Evolutionary conservation across 2,797 vertebrate genomes (phyloP), one percentile per base, ranked within the genome.

Genomic region (Liasis olivaceus): DNA sequence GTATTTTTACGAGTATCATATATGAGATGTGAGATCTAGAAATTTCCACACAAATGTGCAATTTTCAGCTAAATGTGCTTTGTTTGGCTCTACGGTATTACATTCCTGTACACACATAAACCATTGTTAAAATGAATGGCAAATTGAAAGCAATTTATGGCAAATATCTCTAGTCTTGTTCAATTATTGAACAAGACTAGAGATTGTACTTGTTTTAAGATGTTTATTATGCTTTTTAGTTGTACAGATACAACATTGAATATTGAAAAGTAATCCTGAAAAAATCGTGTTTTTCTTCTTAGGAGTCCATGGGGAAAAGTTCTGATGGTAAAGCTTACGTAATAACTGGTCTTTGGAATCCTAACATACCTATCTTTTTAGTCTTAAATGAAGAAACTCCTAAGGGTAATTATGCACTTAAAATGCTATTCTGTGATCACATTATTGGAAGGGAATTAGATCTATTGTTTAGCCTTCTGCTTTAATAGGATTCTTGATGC

Each of bases 231-330:
- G 56, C 0, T 60, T 87, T 66, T 91, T n/a, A 59, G 36, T 28
- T 91, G 13, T 87, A 54, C 72, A 89, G 60, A 64, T 84, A 92
- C 56, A 54, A 47, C 11, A 1, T 28, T 59, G 8, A 81, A 85
- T 91, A 90, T 88, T 93, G 2, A 85, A 7, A 5, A 62, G 94
- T 20, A 60, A 93, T 12, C 47, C 17, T 26, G 54, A 59, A 89
- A 66, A 92, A 81, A 89, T 92, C 6, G 22, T 89, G 51, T 36
- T 90, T 3, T 93, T 62, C 87, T 94, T 93, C 89, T 31, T 93
- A 99, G 99, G 99, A 99, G 93, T 99, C 99, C 14, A 99, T 99
- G 99, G 99, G 98, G 42, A 99, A 99, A 96, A 99, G 98, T 95
- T 97, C 97, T 60, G 99, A 99, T 95, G 99, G 99, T 60, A 99